A percentile compares a stretch with the other conserved stretches of the same genome.
Conservation (phyloP, 2,888 invertebrate genomes). For the Ichneumoninae sp. region DNA sequence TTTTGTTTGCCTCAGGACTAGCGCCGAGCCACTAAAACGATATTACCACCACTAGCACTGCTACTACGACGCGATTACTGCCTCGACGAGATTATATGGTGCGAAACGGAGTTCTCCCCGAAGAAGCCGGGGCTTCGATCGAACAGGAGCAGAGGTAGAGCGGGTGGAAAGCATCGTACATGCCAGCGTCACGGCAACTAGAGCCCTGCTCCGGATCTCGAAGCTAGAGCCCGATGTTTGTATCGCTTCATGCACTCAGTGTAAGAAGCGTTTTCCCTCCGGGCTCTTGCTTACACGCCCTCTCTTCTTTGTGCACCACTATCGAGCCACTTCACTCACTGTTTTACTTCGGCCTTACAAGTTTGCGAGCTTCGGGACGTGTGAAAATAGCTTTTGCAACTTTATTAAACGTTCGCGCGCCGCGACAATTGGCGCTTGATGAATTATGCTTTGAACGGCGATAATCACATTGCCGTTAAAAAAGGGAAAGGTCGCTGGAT, state of each 20-base stretch:
- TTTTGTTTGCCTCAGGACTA: constrained; percentile 11
- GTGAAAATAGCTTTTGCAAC: background rate
- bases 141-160: constrained; percentile 33
- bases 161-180: constrained; percentile 37
- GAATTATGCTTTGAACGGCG: background rate
- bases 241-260: constrained; percentile 35
- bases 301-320: background rate
- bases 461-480: background rate
- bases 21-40: constrained; percentile 25
- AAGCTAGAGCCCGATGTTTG: constrained; percentile 45
- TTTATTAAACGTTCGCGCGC: background rate
- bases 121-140: constrained; percentile 25
- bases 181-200: constrained; percentile 35
- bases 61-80: constrained; percentile 23
- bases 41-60: constrained; percentile 9
- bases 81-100: constrained; percentile 36
- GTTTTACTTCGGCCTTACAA: constrained; percentile 3
- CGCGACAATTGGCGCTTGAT: background rate
- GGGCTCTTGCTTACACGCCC: background rate
- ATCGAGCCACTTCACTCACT: background rate
- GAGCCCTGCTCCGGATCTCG: constrained; percentile 25
- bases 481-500: background rate
- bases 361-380: background rate
- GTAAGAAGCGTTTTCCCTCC: constrained; percentile 35
- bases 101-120: constrained; percentile 54